Evolutionary conservation across 2,113 vertebrate genomes (phyloP).

Genomic region (Tympanuchus pallidicinctus): DNA sequence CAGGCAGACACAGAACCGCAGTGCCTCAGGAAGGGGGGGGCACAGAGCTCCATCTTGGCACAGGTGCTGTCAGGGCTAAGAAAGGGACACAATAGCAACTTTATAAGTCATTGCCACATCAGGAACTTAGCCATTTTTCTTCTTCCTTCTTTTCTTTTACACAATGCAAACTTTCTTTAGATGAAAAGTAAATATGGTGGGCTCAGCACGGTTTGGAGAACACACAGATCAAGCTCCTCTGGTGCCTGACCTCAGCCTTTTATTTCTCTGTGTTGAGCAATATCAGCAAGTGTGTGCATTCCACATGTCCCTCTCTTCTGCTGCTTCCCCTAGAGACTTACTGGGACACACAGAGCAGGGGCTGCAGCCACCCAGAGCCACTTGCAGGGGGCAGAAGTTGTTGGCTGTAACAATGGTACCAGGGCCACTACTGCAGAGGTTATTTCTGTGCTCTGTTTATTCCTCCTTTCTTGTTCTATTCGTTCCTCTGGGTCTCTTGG

Average conservation of each 20-base stretch:
- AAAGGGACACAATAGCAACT: background rate
- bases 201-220: background rate
- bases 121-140: background rate
- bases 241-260: background rate
- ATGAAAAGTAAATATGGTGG: background rate
- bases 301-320: background rate
- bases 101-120: rapidly evolving
- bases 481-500: background rate
- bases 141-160: background rate
- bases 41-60: background rate
- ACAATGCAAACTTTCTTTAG: background rate
- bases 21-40: background rate
- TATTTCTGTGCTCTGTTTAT: background rate
- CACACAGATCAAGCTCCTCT: background rate
- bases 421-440: too few species aligned
- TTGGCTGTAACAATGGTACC: background rate
- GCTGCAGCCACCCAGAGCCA: background rate
- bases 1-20: rapidly evolving
- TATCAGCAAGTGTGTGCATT: background rate
- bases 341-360: background rate
- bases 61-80: background rate
- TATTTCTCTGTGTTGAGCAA: background rate
- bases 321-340: background rate
- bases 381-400: background rate
- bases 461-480: background rate